These are phyloP conservation scores for Astreopora myriophthalma DNA, from an alignment of 64 coral and sea anemone genomes.

Conservation along the genomic window DNA sequence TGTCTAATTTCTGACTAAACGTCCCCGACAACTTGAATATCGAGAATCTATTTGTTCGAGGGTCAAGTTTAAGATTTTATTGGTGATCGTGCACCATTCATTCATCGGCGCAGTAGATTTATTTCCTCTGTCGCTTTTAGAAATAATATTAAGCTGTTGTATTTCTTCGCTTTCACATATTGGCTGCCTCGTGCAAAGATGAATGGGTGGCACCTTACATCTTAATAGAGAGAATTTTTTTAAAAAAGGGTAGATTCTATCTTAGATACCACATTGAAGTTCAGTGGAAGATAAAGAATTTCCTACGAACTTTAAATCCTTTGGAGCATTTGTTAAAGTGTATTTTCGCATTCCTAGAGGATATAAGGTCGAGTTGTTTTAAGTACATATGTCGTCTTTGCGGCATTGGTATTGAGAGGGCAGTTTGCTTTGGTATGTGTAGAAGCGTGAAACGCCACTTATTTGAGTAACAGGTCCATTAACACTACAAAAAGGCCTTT, in stretches of 20 bases:
- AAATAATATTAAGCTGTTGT: no score
- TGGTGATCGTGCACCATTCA: background rate
- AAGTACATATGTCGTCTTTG: conserved; percentile 19
- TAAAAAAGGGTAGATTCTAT: no score
- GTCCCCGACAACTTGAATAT: no score
- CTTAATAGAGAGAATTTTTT: no score
- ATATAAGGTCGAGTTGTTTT: background rate
- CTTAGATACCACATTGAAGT: no score
- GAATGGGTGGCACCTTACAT: background rate
- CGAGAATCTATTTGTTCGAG: no score
- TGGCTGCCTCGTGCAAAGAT: background rate
- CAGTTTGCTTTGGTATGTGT: background rate
- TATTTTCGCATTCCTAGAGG: background rate
- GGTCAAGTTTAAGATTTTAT: background rate
- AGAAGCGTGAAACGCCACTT: conserved; percentile 5
- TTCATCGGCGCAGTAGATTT: no score
- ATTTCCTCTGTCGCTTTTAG: no score
- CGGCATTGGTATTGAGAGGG: background rate
- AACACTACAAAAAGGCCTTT: background rate
- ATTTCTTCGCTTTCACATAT: background rate
- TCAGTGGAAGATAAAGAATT: background rate
- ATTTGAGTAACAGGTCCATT: background rate
- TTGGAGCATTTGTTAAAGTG: background rate
- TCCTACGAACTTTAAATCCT: background rate
- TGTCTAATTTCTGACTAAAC: background rate